Evolutionary conservation across 2,888 invertebrate genomes (phyloP).

Genomic region (Drosophila neotestacea): DNA sequence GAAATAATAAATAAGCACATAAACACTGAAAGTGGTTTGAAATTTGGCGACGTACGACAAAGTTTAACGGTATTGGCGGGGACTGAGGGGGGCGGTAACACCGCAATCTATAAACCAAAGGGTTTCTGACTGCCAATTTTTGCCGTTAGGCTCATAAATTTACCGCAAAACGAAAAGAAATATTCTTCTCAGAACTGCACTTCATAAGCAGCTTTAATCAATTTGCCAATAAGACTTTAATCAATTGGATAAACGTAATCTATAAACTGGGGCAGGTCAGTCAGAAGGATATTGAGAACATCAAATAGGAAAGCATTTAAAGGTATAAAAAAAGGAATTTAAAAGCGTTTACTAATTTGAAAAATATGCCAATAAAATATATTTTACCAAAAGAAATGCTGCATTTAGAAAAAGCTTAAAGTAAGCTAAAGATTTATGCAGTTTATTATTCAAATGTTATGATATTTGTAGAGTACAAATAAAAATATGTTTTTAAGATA

Average conservation of each 20-base stretch:
- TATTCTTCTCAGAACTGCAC: neutral
- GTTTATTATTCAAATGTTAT: too few species aligned
- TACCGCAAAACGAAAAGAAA: constrained; percentile 18
- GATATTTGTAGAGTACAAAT: too few species aligned
- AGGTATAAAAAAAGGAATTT: too few species aligned
- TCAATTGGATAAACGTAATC: constrained; percentile 1
- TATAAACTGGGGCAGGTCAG: neutral
- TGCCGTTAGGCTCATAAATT: constrained; percentile 53
- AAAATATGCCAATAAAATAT: too few species aligned
- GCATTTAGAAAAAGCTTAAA: too few species aligned
- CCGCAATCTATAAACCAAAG: constrained; percentile 46
- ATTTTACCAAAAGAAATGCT: too few species aligned
- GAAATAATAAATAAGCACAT: constrained; percentile 80
- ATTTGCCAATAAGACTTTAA: constrained; percentile 30
- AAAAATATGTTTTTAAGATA: too few species aligned
- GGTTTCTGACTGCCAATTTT: constrained; percentile 41
- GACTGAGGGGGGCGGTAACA: neutral
- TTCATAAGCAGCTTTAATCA: constrained; percentile 44
- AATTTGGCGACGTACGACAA: constrained; percentile 11
- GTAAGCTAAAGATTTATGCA: too few species aligned
- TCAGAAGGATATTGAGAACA: neutral
- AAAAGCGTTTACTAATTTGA: too few species aligned
- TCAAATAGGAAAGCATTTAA: neutral
- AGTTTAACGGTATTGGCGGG: neutral
- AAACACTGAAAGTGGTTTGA: constrained; percentile 39